Percentiles rank a stretch among this genome's conserved stretches.
phyloP scores from a whole-genome alignment of 2,797 vertebrate species.

The Cyprinella venusta region DNA sequence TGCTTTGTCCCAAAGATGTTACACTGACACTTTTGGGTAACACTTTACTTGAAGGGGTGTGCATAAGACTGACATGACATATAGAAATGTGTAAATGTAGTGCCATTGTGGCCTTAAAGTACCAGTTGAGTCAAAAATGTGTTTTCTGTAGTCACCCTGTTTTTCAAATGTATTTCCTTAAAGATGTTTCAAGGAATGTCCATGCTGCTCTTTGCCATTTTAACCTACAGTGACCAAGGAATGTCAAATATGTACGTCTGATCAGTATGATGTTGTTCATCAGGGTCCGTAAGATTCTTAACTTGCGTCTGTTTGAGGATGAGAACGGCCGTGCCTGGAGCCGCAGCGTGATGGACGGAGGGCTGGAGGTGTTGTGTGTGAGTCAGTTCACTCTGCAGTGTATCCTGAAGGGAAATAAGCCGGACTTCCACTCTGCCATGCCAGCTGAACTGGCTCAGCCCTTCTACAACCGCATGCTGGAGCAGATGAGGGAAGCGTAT shows the following conservation, averaged over 20 bases:
- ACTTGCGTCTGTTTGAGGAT: constrained; percentile 92
- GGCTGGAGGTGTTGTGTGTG: constrained; percentile 91
- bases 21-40: background rate
- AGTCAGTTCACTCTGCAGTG: constrained; percentile 98
- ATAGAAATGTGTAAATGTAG: background rate
- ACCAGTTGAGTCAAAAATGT: too few species aligned
- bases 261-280: constrained; percentile 2
- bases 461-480: constrained; percentile 90
- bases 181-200: background rate
- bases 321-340: constrained; percentile 91
- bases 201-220: background rate
- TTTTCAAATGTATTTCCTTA: background rate
- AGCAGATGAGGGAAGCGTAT: constrained; percentile 87
- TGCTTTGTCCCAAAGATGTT: background rate
- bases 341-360: constrained; percentile 91
- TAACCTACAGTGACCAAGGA: background rate
- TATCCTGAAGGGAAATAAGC: constrained; percentile 94
- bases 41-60: too few species aligned
- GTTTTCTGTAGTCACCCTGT: too few species aligned
- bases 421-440: constrained; percentile 95
- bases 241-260: constrained; percentile 22
- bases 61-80: background rate
- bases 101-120: background rate
- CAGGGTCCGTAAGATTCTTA: constrained; percentile 95
- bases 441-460: constrained; percentile 87